Evolutionary conservation across 2,113 vertebrate species (phyloP).

Genomic region (Noturus placidus): DNA sequence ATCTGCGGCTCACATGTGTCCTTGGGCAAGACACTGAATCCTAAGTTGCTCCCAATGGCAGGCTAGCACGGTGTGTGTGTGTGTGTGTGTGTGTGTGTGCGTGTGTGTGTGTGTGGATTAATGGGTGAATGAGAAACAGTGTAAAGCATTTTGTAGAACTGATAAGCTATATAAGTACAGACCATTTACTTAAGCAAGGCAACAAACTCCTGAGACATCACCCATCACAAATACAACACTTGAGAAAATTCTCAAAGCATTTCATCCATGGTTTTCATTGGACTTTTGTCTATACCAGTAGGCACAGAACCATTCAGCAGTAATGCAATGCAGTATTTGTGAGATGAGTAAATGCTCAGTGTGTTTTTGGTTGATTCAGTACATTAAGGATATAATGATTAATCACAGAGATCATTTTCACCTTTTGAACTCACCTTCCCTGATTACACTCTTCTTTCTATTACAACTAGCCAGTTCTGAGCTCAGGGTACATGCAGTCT

Average conservation of each 20-base stretch:
- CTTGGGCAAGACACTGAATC: no score
- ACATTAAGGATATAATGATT: background rate
- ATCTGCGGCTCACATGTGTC: no score
- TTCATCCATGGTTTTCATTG: background rate
- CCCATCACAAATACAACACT: background rate
- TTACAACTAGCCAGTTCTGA: background rate
- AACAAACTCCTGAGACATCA: slow-evolving; percentile 3
- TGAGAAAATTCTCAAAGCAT: background rate
- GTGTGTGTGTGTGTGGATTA: no score
- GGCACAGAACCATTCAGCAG: background rate
- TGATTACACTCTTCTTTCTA: background rate
- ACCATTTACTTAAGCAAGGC: background rate
- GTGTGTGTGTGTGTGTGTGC: no score
- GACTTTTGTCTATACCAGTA: background rate
- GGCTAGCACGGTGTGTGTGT: no score
- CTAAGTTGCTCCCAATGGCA: no score
- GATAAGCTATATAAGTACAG: no score
- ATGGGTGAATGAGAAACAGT: no score
- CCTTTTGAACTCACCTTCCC: slow-evolving; percentile 14
- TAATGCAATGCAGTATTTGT: background rate
- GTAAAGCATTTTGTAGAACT: no score
- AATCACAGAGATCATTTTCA: slow-evolving; percentile 1
- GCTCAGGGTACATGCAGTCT: slow-evolving; percentile 20
- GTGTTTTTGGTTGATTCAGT: background rate
- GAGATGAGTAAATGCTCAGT: background rate